A percentile compares a stretch with the other conserved stretches of the same genome.
phyloP scores from a whole-genome alignment of 2,888 invertebrate species.

The Opisthograptis luteolata region DNA sequence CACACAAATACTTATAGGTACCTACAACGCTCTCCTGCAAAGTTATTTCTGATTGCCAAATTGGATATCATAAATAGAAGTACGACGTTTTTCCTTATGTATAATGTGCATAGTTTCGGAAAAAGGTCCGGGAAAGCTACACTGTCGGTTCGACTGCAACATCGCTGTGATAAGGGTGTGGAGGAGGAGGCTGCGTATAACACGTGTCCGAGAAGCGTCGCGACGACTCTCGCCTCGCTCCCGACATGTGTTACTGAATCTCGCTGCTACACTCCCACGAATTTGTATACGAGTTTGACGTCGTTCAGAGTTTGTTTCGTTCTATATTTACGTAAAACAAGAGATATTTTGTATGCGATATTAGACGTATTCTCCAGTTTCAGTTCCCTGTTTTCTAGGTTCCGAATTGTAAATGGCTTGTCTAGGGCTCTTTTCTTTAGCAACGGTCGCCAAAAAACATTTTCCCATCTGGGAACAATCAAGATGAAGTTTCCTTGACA shows the following conservation, averaged over 20 bases:
- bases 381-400: too few species aligned
- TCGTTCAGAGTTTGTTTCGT: slow-evolving; percentile 70
- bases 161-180: slow-evolving; percentile 62
- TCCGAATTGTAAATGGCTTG: too few species aligned
- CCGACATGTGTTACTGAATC: slow-evolving; percentile 71
- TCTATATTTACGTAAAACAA: slow-evolving; percentile 72
- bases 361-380: background rate
- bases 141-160: slow-evolving; percentile 42
- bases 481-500: too few species aligned
- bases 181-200: slow-evolving; percentile 50
- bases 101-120: slow-evolving; percentile 77
- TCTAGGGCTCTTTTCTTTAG: too few species aligned
- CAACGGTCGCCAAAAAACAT: too few species aligned
- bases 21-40: too few species aligned
- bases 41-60: too few species aligned
- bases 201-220: slow-evolving; percentile 71
- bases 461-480: too few species aligned
- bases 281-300: slow-evolving; percentile 59
- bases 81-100: slow-evolving; percentile 73
- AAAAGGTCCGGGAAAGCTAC: slow-evolving; percentile 38
- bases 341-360: slow-evolving; percentile 63
- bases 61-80: too few species aligned
- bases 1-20: too few species aligned
- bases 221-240: slow-evolving; percentile 49
- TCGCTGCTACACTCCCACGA: slow-evolving; percentile 53